These are phyloP conservation scores for Asobara japonica DNA, from an alignment of 1,140 invertebrate species.

Conservation along the genomic window DNA sequence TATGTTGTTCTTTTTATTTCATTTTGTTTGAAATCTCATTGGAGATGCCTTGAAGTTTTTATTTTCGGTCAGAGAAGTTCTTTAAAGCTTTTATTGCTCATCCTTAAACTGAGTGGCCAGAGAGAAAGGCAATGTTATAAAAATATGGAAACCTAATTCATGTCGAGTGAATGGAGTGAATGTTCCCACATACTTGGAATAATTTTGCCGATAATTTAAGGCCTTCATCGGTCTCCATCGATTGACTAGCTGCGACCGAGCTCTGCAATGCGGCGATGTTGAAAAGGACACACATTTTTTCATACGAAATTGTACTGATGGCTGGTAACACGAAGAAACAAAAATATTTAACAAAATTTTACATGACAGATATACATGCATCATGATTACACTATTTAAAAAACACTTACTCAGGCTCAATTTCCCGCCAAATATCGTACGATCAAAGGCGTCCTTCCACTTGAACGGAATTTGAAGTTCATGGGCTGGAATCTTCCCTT, in stretches of 20 bases:
- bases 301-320: constrained; percentile 86
- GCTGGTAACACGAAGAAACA: constrained; percentile 65
- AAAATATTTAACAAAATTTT: constrained; percentile 25
- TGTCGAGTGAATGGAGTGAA: neutral
- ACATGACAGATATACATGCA: too few species aligned
- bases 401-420: constrained; percentile 87
- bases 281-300: constrained; percentile 95
- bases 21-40: too few species aligned
- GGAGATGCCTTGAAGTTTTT: too few species aligned
- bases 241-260: constrained; percentile 86
- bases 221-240: constrained; percentile 90
- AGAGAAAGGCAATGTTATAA: too few species aligned
- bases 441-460: constrained; percentile 99
- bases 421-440: constrained; percentile 91
- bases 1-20: too few species aligned
- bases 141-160: too few species aligned
- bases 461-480: constrained; percentile 96
- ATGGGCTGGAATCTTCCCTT: constrained; percentile 92
- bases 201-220: constrained; percentile 93
- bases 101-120: too few species aligned
- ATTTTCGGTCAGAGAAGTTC: too few species aligned
- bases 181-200: constrained; percentile 76
- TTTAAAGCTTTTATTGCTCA: too few species aligned
- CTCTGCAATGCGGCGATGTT: constrained; percentile 97
- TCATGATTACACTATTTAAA: too few species aligned